Percentiles rank a stretch among this genome's conserved stretches.
Evolutionary conservation across 92 coral and sea anemone genomes (phyloP).

Genomic region (Metridium senile): DNA sequence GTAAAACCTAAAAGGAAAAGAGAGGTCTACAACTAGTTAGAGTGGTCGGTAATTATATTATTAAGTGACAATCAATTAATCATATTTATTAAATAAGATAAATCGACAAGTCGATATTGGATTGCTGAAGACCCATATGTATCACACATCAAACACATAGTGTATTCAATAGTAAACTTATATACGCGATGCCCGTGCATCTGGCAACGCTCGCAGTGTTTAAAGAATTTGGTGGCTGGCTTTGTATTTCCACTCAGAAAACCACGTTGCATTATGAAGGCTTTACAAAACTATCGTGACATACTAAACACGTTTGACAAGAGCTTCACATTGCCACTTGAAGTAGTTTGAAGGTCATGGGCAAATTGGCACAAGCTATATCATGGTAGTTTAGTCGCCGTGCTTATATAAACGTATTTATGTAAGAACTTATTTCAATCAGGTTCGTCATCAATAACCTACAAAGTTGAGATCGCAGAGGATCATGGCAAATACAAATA

Average conservation of each 20-base stretch:
- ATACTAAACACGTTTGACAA: background rate
- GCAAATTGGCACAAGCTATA: background rate
- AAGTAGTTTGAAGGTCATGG: constrained; percentile 1
- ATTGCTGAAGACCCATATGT: background rate
- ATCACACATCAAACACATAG: constrained; percentile 17
- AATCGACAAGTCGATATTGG: background rate
- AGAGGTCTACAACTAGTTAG: background rate
- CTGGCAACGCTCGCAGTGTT: background rate
- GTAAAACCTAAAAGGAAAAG: background rate
- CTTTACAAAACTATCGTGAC: constrained; percentile 11
- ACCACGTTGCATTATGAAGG: background rate
- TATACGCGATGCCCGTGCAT: background rate
- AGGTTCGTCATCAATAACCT: too few relatives aligned
- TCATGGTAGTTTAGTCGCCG: background rate
- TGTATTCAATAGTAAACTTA: constrained; percentile 2
- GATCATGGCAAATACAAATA: too few relatives aligned
- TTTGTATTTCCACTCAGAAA: background rate
- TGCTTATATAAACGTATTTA: background rate
- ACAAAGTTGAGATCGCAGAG: too few relatives aligned
- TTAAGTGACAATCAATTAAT: constrained; percentile 27
- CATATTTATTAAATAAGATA: background rate
- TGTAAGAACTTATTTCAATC: too few relatives aligned
- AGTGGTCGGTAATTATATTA: background rate
- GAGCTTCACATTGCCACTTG: constrained; percentile 8
- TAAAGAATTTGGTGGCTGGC: background rate